A percentile compares a stretch with the other conserved stretches of the same genome.
These are phyloP conservation scores for Cheilosia scutellata DNA, from an alignment of 2,888 invertebrate species.

Conservation along the genomic window DNA sequence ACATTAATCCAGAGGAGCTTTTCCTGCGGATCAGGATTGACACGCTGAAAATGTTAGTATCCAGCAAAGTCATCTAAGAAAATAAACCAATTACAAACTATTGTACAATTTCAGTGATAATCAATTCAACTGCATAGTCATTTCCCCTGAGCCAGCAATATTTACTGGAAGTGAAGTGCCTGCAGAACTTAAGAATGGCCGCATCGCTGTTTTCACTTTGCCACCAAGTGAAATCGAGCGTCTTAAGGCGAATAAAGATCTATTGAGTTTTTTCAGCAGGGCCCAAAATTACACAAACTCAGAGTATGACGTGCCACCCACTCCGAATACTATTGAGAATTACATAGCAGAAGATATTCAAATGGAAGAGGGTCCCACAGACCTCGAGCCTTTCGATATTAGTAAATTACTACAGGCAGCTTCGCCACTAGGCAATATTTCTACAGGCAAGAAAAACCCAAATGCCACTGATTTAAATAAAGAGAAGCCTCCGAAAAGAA, in stretches of 20 bases:
- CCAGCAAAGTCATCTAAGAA: not conserved
- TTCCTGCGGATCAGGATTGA: constrained; percentile 52
- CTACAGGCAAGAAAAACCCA: too few species aligned
- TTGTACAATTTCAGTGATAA: constrained; percentile 41
- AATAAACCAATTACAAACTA: not conserved
- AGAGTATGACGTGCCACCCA: constrained; percentile 1
- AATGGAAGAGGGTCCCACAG: not conserved
- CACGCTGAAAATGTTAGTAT: constrained; percentile 71
- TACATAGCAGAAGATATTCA: constrained; percentile 24
- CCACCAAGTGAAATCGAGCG: constrained; percentile 73
- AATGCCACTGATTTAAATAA: too few species aligned
- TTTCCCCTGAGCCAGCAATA: constrained; percentile 59
- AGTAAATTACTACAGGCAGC: too few species aligned
- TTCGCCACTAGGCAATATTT: too few species aligned
- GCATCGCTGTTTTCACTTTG: constrained; percentile 64
- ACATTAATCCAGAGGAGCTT: constrained; percentile 9
- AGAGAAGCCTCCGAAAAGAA: too few species aligned
- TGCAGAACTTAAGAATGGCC: constrained; percentile 31
- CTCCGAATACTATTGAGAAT: constrained; percentile 34
- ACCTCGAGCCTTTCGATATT: not conserved
- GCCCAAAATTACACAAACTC: not conserved
- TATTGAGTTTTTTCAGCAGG: constrained; percentile 76
- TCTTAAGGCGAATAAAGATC: constrained; percentile 70
- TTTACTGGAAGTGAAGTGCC: constrained; percentile 61
- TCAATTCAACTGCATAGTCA: constrained; percentile 60